A percentile compares a stretch with the other conserved stretches of the same genome.
These are phyloP conservation scores for Stegodyphus mimosarum DNA, from an alignment of 1,140 invertebrate genomes.

Conservation along the genomic window DNA sequence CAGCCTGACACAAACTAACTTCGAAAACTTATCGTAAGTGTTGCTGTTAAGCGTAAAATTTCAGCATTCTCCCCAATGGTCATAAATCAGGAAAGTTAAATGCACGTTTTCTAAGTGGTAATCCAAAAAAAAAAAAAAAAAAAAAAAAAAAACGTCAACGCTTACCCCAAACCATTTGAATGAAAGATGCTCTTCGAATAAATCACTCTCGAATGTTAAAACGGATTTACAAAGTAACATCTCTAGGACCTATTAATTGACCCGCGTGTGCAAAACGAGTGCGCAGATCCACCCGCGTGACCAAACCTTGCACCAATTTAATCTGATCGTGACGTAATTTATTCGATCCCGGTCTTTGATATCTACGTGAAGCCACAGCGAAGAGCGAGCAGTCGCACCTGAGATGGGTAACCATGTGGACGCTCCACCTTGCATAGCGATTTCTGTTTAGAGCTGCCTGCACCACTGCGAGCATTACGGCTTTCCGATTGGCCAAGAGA, in stretches of 20 bases:
- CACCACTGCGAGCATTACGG: constrained; percentile 26
- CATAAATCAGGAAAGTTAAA: not conserved
- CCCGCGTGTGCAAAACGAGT: constrained; percentile 37
- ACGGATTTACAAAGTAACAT: constrained; percentile 55
- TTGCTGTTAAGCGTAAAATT: too few relatives aligned
- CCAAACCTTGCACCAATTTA: constrained; percentile 58
- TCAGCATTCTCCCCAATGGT: too few relatives aligned
- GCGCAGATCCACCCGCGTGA: constrained; percentile 47
- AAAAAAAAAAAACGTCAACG: not conserved
- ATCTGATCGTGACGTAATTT: constrained; percentile 59
- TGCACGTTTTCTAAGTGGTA: not conserved
- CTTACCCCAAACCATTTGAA: not conserved
- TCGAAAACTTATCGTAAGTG: too few relatives aligned
- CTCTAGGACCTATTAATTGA: constrained; percentile 45
- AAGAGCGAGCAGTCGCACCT: constrained; percentile 48
- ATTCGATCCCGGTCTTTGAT: constrained; percentile 57
- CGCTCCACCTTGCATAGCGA: constrained; percentile 26
- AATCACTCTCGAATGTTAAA: not conserved
- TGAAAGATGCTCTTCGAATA: not conserved
- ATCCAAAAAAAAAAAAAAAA: constrained; percentile 2
- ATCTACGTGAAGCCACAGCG: constrained; percentile 25
- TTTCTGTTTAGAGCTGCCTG: constrained; percentile 34
- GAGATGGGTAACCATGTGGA: constrained; percentile 53
- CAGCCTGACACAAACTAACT: too few relatives aligned
- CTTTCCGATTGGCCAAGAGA: constrained; percentile 41